phyloP scores from a whole-genome alignment of 2,888 invertebrate genomes.

The Agrypnus murinus region DNA sequence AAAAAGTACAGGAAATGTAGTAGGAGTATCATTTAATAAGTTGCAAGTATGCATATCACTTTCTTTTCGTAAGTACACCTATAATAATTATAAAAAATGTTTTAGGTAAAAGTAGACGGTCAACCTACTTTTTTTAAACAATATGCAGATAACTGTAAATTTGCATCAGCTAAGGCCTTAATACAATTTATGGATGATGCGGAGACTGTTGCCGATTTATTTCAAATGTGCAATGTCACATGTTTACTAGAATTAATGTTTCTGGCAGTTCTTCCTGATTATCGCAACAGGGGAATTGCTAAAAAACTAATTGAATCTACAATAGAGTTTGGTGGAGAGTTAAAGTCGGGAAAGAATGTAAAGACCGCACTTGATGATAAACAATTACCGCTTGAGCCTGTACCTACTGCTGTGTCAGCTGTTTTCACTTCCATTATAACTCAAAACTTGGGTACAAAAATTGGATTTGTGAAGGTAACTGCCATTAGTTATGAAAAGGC shows the following conservation, averaged over 20 bases:
- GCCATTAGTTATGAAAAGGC: conserved; percentile 74
- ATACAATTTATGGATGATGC: conserved; percentile 80
- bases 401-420: conserved; percentile 75
- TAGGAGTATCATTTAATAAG: conserved; percentile 80
- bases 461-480: conserved; percentile 74
- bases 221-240: conserved; percentile 76
- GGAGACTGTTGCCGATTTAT: conserved; percentile 77
- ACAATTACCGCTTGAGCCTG: conserved; percentile 59
- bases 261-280: conserved; percentile 74
- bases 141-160: conserved; percentile 75
- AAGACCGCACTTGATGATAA: conserved; percentile 60
- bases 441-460: conserved; percentile 74
- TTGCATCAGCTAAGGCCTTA: conserved; percentile 75
- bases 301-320: conserved; percentile 73
- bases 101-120: conserved; percentile 27
- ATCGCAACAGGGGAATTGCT: conserved; percentile 74
- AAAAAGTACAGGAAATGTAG: conserved; percentile 74
- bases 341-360: conserved; percentile 59
- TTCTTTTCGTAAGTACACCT: too few species aligned
- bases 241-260: conserved; percentile 83
- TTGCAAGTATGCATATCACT: conserved; percentile 71
- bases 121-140: conserved; percentile 64
- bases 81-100: too few species aligned
- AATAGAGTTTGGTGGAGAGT: conserved; percentile 72
- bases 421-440: conserved; percentile 76